These are phyloP conservation scores for zebrafish (Danio rerio) DNA, from an alignment of 2,113 vertebrate species.

Conservation along the genomic window DNA sequence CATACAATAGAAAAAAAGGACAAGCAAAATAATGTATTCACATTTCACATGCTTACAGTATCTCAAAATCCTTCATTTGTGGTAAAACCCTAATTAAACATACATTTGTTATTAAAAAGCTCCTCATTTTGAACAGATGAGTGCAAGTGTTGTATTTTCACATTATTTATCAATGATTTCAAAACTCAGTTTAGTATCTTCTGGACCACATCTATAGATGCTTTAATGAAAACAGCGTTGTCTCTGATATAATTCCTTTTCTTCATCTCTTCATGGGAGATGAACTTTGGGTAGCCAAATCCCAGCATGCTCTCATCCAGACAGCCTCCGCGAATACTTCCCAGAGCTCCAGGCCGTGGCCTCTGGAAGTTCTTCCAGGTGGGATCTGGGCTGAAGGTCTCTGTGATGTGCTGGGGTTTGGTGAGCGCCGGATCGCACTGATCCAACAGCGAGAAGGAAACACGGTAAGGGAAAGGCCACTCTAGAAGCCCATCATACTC, in stretches of 20 bases:
- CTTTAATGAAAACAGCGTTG: slow-evolving; percentile 93
- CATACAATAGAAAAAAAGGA: background rate
- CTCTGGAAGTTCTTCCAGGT: slow-evolving; percentile 99
- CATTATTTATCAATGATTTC: slow-evolving; percentile 30
- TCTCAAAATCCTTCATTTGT: slow-evolving; percentile 7
- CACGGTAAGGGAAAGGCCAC: slow-evolving; percentile 97
- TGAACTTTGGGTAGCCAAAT: slow-evolving; percentile 97
- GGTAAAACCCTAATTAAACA: background rate
- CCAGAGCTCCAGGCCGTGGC: slow-evolving; percentile 80
- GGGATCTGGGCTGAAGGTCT: slow-evolving; percentile 97
- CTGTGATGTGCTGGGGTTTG: slow-evolving; percentile 96
- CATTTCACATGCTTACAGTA: background rate
- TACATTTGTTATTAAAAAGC: background rate
- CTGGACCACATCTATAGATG: slow-evolving; percentile 93
- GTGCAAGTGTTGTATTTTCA: background rate
- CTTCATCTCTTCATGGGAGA: slow-evolving; percentile 97
- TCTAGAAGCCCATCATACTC: slow-evolving; percentile 98
- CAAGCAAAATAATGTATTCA: background rate
- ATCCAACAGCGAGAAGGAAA: slow-evolving; percentile 97
- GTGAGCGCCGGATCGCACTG: slow-evolving; percentile 96
- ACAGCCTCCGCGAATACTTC: slow-evolving; percentile 74
- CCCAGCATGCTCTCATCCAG: slow-evolving; percentile 96
- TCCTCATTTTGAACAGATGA: background rate
- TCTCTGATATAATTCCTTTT: slow-evolving; percentile 96
- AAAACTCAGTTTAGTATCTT: slow-evolving; percentile 88